Conservation (phyloP, 2,797 vertebrate genomes). For the Rhinatrema bivittatum region DNA sequence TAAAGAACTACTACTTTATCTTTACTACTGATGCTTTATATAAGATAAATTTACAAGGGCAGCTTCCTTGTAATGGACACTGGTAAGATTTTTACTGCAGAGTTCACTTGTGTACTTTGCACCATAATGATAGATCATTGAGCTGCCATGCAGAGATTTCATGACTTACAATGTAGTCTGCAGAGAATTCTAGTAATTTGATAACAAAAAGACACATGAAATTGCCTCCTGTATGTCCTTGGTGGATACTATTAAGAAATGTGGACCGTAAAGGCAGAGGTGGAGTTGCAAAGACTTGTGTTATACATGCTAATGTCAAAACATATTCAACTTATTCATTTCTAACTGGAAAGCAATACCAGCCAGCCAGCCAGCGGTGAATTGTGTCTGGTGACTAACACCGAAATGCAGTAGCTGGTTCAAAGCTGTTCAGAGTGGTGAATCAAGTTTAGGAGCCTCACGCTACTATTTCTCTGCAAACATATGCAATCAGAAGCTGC, state of each 20-base stretch:
- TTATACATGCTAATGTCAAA: too few relatives aligned
- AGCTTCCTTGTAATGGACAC: background rate
- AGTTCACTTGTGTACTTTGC: background rate
- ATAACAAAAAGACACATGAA: background rate
- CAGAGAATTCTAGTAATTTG: background rate
- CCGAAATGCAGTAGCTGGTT: too few relatives aligned
- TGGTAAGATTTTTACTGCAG: background rate
- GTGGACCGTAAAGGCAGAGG: too few relatives aligned
- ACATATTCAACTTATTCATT: too few relatives aligned
- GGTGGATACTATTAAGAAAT: background rate
- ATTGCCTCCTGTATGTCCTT: background rate
- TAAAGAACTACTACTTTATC: background rate
- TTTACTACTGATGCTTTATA: background rate
- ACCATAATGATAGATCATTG: rapidly evolving
- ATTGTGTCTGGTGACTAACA: too few relatives aligned
- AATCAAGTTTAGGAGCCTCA: too few relatives aligned
- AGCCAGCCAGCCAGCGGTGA: too few relatives aligned
- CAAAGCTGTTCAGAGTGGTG: too few relatives aligned
- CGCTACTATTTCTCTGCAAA: too few relatives aligned
- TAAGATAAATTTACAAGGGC: background rate
- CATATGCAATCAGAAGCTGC: too few relatives aligned
- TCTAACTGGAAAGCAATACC: too few relatives aligned
- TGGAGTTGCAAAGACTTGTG: too few relatives aligned
- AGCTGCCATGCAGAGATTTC: background rate
- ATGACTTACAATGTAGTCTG: rapidly evolving